Conservation (phyloP, 2,797 vertebrate genomes). For the Nannoperca obscura region DNA sequence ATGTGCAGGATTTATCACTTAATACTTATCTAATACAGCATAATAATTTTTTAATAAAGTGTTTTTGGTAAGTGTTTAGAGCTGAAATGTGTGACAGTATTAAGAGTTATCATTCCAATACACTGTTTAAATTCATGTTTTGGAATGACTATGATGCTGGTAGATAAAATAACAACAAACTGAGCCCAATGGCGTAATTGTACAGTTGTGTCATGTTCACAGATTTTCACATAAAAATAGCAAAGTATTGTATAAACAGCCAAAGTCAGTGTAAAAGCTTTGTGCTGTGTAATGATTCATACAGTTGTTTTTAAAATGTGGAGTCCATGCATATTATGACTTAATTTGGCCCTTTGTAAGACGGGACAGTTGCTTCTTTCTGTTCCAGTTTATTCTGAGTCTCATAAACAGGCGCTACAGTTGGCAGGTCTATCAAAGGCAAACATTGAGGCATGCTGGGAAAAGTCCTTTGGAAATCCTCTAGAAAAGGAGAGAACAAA, state of each 20-base stretch:
- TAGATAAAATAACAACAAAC: slow-evolving; percentile 5
- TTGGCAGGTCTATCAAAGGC: slow-evolving; percentile 20
- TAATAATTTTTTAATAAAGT: background rate
- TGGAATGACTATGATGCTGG: slow-evolving; percentile 10
- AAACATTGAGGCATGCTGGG: slow-evolving; percentile 21
- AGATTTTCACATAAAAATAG: background rate
- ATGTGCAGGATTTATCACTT: slow-evolving; percentile 10
- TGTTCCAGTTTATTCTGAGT: slow-evolving; percentile 30
- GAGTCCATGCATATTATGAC: background rate
- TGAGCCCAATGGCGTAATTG: slow-evolving; percentile 13
- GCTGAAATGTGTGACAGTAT: slow-evolving; percentile 5
- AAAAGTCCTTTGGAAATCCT: slow-evolving; percentile 13
- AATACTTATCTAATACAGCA: slow-evolving; percentile 3
- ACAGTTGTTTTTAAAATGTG: slow-evolving; percentile 13
- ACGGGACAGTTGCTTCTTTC: background rate
- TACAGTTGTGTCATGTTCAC: slow-evolving; percentile 19
- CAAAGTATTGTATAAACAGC: background rate
- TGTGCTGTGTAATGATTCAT: slow-evolving; percentile 1
- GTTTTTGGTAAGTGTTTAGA: slow-evolving; percentile 25
- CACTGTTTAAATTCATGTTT: background rate
- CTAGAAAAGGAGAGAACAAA: slow-evolving; percentile 2
- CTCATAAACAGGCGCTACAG: slow-evolving; percentile 41
- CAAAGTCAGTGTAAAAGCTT: background rate
- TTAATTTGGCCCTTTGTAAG: slow-evolving; percentile 5
- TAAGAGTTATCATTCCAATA: background rate